Conservation (phyloP, 2,797 vertebrate genomes). For the Antrozous pallidus region DNA sequence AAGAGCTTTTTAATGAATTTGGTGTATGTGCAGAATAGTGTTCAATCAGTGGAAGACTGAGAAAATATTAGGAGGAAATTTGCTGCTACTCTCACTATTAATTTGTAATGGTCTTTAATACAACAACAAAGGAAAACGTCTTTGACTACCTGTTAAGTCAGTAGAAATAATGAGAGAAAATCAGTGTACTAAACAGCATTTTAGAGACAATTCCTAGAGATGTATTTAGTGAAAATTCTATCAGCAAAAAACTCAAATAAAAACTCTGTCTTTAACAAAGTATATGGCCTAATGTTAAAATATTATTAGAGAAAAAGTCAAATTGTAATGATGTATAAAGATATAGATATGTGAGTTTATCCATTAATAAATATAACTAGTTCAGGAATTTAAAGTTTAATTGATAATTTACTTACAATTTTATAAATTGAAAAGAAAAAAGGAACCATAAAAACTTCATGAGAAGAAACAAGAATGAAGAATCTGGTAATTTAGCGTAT, state of each 20-base stretch:
- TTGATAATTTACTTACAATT: conserved; percentile 72
- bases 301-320: conserved; percentile 69
- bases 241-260: conserved; percentile 56
- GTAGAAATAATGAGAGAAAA: conserved; percentile 68
- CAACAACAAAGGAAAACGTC: conserved; percentile 60
- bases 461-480: conserved; percentile 44
- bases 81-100: conserved; percentile 65
- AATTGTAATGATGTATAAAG: conserved; percentile 58
- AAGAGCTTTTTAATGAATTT: conserved; percentile 59
- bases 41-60: conserved; percentile 31
- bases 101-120: conserved; percentile 75
- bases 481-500: conserved; percentile 52
- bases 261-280: conserved; percentile 66
- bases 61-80: conserved; percentile 40
- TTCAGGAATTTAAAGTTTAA: conserved; percentile 71
- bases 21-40: neutral
- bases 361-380: conserved; percentile 56
- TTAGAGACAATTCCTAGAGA: conserved; percentile 65
- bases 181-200: neutral
- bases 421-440: conserved; percentile 72
- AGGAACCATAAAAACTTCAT: conserved; percentile 27
- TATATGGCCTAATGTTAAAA: conserved; percentile 54
- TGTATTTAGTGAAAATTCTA: conserved; percentile 72
- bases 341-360: conserved; percentile 37
- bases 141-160: conserved; percentile 72